A percentile compares a stretch with the other conserved stretches of the same genome.
Evolutionary conservation across 2,888 invertebrate species (phyloP).

Genomic region (Tetramorium bicarinatum): DNA sequence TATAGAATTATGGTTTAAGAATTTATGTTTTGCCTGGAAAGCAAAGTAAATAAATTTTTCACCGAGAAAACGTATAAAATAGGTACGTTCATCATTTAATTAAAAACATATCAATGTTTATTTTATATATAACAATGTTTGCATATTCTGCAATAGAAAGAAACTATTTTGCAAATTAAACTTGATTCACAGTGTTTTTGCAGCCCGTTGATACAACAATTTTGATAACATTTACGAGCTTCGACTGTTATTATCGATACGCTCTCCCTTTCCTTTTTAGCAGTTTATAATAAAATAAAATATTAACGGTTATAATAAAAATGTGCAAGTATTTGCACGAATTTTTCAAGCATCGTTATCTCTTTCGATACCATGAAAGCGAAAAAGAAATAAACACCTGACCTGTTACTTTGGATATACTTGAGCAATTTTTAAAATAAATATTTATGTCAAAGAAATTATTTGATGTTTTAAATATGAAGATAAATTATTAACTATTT

Average conservation of each 20-base stretch:
- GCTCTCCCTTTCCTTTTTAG: neutral
- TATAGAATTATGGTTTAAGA: neutral
- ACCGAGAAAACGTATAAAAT: neutral
- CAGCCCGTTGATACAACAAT: neutral
- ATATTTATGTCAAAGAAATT: neutral
- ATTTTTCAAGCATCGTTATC: slow-evolving; percentile 3
- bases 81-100: neutral
- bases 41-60: neutral
- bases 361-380: neutral
- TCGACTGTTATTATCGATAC: neutral
- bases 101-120: neutral
- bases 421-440: neutral
- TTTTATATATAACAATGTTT: neutral
- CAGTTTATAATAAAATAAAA: neutral
- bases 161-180: neutral
- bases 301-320: neutral
- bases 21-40: neutral
- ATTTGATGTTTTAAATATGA: neutral
- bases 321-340: neutral
- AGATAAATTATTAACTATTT: neutral
- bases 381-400: neutral
- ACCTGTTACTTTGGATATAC: neutral
- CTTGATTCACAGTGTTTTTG: neutral
- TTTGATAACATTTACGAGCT: slow-evolving; percentile 6
- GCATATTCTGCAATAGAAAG: neutral